phyloP scores from a whole-genome alignment of 37 sponge, comb jelly and placozoan species.

The Diacarnus erythraeanus region DNA sequence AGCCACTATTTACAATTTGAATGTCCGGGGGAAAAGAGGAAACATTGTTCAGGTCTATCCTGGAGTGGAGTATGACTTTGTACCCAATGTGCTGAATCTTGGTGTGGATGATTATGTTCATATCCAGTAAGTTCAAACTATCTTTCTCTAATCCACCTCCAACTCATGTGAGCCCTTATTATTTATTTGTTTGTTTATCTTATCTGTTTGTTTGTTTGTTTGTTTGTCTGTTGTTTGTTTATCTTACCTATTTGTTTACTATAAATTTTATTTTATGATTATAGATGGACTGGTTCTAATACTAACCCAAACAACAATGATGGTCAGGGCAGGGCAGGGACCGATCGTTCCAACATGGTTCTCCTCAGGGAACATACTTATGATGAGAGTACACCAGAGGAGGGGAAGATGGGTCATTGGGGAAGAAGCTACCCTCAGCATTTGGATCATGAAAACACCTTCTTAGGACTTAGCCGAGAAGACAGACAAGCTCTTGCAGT shows the following conservation, averaged over 20 bases:
- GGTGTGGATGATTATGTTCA: conserved; percentile 72
- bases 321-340: conserved; percentile 93
- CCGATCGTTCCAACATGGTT: conserved; percentile 96
- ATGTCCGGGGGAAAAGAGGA: conserved; percentile 97
- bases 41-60: conserved; percentile 99
- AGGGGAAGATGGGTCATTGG: conserved; percentile 81
- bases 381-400: conserved; percentile 60
- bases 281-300: conserved; percentile 98
- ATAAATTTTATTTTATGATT: not conserved
- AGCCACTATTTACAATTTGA: conserved; percentile 85
- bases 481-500: conserved; percentile 60
- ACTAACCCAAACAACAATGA: conserved; percentile 97
- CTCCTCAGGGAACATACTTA: conserved; percentile 69
- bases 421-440: conserved; percentile 88
- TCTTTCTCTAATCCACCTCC: not conserved
- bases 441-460: conserved; percentile 38
- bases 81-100: conserved; percentile 73
- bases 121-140: conserved; percentile 91
- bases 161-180: too few relatives aligned
- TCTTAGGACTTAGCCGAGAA: conserved; percentile 57
- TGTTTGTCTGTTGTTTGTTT: not conserved
- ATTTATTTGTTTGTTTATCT: too few relatives aligned
- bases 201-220: not conserved
- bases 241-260: not conserved
- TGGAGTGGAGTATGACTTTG: conserved; percentile 99